Evolutionary conservation across 2,113 vertebrate genomes (phyloP), one percentile per base, ranked within the genome.

Genomic region (Cephalopterus ornatus): DNA sequence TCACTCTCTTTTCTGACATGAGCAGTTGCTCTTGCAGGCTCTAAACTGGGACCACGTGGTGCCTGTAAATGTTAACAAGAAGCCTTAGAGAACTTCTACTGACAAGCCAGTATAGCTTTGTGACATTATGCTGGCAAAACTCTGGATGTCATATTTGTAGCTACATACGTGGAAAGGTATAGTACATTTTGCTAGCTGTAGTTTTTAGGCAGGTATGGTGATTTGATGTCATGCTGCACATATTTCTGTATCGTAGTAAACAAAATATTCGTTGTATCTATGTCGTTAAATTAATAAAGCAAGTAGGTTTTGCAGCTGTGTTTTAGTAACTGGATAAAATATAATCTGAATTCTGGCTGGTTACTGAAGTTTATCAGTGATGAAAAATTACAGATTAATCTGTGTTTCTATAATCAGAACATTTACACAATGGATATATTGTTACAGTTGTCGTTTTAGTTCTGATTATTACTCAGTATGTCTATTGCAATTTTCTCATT

Each of bases 11-110:
- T 84, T 87, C 49, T 92, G 92, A 73, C 37, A 79, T 74, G 91
- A 97, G 87, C 82, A 85, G 93, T 96, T 84, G 86, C 72, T 94
- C 62, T 72, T 71, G 35, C 56, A 75, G 39, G 56, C 78, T 93
- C 62, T 95, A 78, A 93, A 73, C 71, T 68, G 68, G 84, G 81
- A 93, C 96, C 92, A 68, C 2, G 2, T 89, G 71, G n/a, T 88
- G 47, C 68, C 37, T 61, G 89, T 78, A 93, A 94, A 96, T 97
- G 89, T 96, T 98, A 97, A 97, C 96, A 96, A 95, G 97, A 96
- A 96, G 80, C 72, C 72, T 95, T 67, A 78, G 67, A 93, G 88
- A 96, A 97, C 85, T 85, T 95, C 72, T 68, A 8, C 68, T 97
- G 97, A 97, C 97, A 98, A 98, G 93, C 58, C 78, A 15, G 56